Base-by-base conservation (phyloP, 2,888 invertebrate genomes). In the Cheilosia vulpina region DNA sequence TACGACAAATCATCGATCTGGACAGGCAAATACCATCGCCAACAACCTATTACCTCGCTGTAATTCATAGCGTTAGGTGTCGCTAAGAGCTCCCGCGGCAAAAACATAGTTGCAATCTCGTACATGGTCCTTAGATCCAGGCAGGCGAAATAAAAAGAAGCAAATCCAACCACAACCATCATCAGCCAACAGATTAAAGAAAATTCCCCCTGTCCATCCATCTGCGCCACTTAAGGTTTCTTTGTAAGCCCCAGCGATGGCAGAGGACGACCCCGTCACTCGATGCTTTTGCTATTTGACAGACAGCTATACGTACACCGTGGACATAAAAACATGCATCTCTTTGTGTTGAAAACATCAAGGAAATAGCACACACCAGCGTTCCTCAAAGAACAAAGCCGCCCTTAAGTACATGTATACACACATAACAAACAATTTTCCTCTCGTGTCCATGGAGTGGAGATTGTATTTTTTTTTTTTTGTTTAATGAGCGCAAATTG, bases 401-500 rank as follows among this genome's bases (percentile, higher is more conserved):
- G 85, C 71, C 75, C 85, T 81, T 77, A 68, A 85, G 81, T 81
- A 55, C 76, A 76, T 66, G 21, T 31, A 21, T 11, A 11, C n/a
- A 47, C 55, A 57, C 50, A 34, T 38, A 21, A 24, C 69, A 75
- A 73, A 75, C 69, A 68, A 69, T 76, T 80, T 79, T 43, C 75
- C 53, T 66, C 31, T 65, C 21, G 13, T 13, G 63, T 31, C 45
- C 21, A 2, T n/a, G 58, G 50, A 38, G 50, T 47, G 11, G 57
- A 69, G 6, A 27, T 69, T 62, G 31, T 53, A 76, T 31, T 68
- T 80, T 21, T 31, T 66, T 27, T 84, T 31, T 11, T 34, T 65
- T 66, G 50, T 72, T n/a, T 79, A 85, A 85, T 85, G 85, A 85
- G 85, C 76, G 55, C 76, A 85, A 85, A 85, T 85, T 85, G 85